Base-by-base conservation (phyloP, 2,888 invertebrate genomes). In the Chymomyza amoena region DNA sequence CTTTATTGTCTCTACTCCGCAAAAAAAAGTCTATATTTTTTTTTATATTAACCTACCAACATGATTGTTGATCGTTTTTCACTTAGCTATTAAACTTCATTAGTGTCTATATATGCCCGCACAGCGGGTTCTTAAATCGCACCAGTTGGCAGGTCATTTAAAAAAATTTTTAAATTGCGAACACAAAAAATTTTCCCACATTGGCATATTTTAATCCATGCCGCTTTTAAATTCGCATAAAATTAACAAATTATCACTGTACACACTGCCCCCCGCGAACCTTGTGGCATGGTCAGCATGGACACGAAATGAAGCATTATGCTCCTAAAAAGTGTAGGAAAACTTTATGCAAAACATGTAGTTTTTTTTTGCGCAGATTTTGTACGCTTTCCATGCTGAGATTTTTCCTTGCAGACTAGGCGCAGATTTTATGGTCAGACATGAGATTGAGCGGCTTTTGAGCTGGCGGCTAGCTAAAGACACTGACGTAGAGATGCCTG, bases 221-320 rank as follows among this genome's bases (percentile, higher is more conserved):
- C 20, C 9, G 50, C 51, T 25, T 50, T 15, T 66, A 54, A 70
- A 54, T 76, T 76, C 65, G 77, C 75, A 77, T 69, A 69, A 69
- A 75, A 75, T 73, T 70, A 79, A 64, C 70, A 77, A 74, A 75
- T 78, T 79, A 76, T 62, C 52, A 6, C 52, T 65, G 59, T 51
- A 52, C 69, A 61, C 51, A 61, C 77, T 68, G 75, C 75, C 50
- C 36, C 16, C 20, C 39, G 18, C 16, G 25, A 25, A 16, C 54
- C 15, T 6, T 36, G 32, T 15, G 45, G 16, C n/a, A n/a, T 20
- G 32, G 32, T 32, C 32, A 32, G 15, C 54, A 20, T 3, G 16
- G 16, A 13, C 54, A 54, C 18, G 16, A 32, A 32, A 32, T 32
- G 32, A 5, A 32, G 32, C 32, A 32, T 32, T 54, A 54, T 18